These are phyloP conservation scores for Mystacides longicornis DNA, from an alignment of 2,888 invertebrate species.

Conservation along the genomic window DNA sequence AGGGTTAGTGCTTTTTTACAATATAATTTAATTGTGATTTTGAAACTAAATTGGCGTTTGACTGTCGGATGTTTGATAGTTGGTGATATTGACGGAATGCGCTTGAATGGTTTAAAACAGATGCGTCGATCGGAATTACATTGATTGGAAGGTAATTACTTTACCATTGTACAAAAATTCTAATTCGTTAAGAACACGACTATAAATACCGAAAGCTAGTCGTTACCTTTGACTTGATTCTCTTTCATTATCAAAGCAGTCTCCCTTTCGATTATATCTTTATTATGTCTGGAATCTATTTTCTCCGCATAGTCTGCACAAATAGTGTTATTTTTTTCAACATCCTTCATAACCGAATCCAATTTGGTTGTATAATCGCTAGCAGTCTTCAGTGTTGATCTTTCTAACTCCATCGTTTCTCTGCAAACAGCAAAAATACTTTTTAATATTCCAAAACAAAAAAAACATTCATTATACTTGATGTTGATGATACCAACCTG, in stretches of 20 bases:
- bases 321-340: constrained; percentile 42
- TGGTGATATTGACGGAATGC: too few species aligned
- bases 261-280: constrained; percentile 41
- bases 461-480: not conserved
- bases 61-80: too few species aligned
- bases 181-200: too few species aligned
- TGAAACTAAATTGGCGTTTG: too few species aligned
- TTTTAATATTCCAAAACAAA: not conserved
- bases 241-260: constrained; percentile 47
- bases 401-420: constrained; percentile 48
- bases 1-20: too few species aligned
- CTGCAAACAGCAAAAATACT: constrained; percentile 29
- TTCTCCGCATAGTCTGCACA: constrained; percentile 43
- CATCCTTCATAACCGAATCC: constrained; percentile 40
- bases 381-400: constrained; percentile 43
- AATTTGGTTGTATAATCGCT: constrained; percentile 45
- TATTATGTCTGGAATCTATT: constrained; percentile 40
- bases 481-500: too few species aligned
- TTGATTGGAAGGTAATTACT: too few species aligned
- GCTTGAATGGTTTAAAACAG: too few species aligned
- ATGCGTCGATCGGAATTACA: too few species aligned
- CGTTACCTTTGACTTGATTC: constrained; percentile 40
- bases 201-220: too few species aligned
- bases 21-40: too few species aligned
- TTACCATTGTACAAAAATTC: too few species aligned